Base-by-base conservation (phyloP, 2,888 invertebrate genomes). In the Notodonta ziczac region DNA sequence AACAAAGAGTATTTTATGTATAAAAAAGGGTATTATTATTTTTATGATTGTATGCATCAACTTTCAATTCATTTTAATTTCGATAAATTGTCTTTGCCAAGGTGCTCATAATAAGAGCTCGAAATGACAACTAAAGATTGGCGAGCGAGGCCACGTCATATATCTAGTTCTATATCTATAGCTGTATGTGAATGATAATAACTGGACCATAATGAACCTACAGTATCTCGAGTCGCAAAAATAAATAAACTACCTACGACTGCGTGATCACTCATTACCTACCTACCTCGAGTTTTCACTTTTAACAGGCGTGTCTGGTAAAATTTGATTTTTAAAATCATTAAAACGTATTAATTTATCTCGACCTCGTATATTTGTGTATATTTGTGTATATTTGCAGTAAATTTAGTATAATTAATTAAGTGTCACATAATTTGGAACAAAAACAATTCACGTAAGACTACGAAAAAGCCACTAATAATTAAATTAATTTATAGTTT, bases 41-140 rank as follows among this genome's bases (percentile, higher is more conserved):
- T 50, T 51, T 44, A 55, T 40, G 5, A 10, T 14, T 8, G 42
- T 14, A 2, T 54, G 12, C 10, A n/a, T n/a, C n/a, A 42, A 16
- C 3, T 6, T 32, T 55, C 55, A 55, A 24, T 16, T 44, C 13
- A 65, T 58, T 67, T 59, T 72, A 70, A 67, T 69, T 67, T 64
- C 70, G 62, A 68, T 69, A 56, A 58, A 57, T 50, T 60, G 39
- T n/a, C 56, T 61, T 60, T 60, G 61, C 60, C 69, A 78, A 73
- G 74, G 69, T 70, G 73, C 78, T 86, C 84, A 83, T 80, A 24
- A 24, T 24, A 66, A 60, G 83, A 85, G 82, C 81, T 87, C 84
- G 82, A 80, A 84, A 86, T 83, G 85, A 87, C 85, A 84, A 92
- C 91, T 93, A 84, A 84, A 87, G 84, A 83, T 82, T 84, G 77